These are phyloP conservation scores for Apocheima hispidaria DNA, from an alignment of 2,888 invertebrate genomes.

Conservation along the genomic window DNA sequence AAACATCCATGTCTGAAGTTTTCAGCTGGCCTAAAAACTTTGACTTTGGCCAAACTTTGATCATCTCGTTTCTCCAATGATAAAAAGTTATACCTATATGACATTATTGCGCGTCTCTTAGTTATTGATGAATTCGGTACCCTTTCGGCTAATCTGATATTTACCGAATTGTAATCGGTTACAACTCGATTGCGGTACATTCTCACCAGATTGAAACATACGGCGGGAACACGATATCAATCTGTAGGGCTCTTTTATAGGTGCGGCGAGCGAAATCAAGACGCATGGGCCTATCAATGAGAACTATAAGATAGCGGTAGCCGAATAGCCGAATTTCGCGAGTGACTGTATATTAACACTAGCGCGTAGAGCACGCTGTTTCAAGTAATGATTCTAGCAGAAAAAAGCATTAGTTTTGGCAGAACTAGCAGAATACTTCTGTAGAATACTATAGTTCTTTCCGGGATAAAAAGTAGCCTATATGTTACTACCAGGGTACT, in stretches of 20 bases:
- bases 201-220: slow-evolving; percentile 29
- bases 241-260: slow-evolving; percentile 21
- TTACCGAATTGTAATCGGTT: not conserved
- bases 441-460: no score
- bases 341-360: not conserved
- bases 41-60: no score
- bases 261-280: slow-evolving; percentile 15
- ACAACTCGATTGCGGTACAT: slow-evolving; percentile 6
- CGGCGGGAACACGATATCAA: slow-evolving; percentile 14
- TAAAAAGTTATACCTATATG: no score
- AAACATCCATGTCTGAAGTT: no score
- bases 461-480: no score
- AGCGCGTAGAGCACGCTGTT: not conserved
- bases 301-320: slow-evolving; percentile 9
- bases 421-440: no score
- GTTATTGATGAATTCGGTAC: not conserved
- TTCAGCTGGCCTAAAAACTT: no score
- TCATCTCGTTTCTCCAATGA: no score
- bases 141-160: not conserved
- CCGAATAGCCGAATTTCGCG: not conserved
- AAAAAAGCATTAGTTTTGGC: no score
- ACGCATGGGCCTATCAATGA: slow-evolving; percentile 22
- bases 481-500: no score
- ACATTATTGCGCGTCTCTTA: not conserved
- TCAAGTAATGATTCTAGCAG: not conserved